A percentile compares a stretch with the other conserved stretches of the same genome.
Evolutionary conservation across 2,113 vertebrate genomes (phyloP).

Genomic region (Petaurus breviceps): DNA sequence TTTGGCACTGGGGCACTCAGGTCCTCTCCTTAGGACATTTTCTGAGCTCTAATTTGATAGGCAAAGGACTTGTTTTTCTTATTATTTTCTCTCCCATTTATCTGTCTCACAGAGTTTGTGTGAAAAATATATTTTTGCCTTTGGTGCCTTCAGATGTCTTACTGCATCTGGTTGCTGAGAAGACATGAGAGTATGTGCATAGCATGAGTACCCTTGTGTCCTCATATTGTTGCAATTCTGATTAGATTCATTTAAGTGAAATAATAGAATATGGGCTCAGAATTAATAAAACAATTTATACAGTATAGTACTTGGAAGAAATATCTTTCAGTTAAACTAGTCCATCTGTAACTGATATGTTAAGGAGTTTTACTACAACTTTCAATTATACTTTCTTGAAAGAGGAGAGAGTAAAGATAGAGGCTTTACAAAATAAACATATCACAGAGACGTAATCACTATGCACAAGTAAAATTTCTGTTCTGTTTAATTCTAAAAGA

Average conservation of each 20-base stretch:
- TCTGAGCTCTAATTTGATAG: not conserved
- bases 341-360: no score
- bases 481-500: slow-evolving; percentile 41
- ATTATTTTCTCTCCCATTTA: not conserved
- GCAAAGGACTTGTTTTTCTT: slow-evolving; percentile 9
- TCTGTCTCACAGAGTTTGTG: slow-evolving; percentile 21
- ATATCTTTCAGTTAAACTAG: no score
- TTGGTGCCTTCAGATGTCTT: not conserved
- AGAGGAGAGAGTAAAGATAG: not conserved
- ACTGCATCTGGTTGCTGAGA: slow-evolving; percentile 9
- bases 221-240: not conserved
- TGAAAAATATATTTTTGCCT: slow-evolving; percentile 1
- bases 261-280: not conserved
- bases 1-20: not conserved
- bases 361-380: not conserved
- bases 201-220: no score
- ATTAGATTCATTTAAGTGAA: not conserved
- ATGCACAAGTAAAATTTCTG: slow-evolving; percentile 36
- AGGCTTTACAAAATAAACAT: not conserved
- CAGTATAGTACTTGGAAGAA: not conserved
- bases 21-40: not conserved
- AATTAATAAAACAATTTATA: slow-evolving; percentile 17
- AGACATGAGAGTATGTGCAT: not conserved
- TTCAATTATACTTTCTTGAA: slow-evolving; percentile 10
- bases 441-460: slow-evolving; percentile 17